These are phyloP conservation scores for Suricata suricatta DNA, from an alignment of 2,113 vertebrate species.

Conservation along the genomic window DNA sequence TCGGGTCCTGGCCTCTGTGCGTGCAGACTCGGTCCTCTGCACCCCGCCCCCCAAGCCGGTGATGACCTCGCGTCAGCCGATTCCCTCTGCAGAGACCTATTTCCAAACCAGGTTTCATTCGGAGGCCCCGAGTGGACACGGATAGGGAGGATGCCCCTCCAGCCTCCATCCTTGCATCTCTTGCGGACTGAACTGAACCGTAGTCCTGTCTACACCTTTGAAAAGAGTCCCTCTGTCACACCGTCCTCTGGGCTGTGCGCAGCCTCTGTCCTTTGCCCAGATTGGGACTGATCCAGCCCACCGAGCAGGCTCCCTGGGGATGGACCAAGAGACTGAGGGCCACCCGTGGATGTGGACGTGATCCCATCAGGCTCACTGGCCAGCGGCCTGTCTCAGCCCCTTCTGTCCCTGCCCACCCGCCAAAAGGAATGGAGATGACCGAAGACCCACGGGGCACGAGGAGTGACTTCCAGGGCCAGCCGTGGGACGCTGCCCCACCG, in stretches of 20 bases:
- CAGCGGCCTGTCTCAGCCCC: background rate
- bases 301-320: background rate
- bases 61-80: background rate
- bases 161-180: too few species aligned
- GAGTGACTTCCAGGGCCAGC: background rate
- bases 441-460: background rate
- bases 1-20: background rate
- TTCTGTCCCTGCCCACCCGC: background rate
- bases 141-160: background rate
- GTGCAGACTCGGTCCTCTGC: background rate
- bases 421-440: background rate
- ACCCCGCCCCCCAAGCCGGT: background rate
- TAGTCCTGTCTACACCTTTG: background rate
- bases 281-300: background rate
- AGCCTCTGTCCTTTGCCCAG: background rate
- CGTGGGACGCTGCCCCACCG: background rate
- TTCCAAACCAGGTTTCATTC: background rate
- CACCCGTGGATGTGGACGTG: background rate
- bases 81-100: too few species aligned
- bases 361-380: background rate
- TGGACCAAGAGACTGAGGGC: background rate
- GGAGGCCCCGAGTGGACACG: background rate
- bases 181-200: background rate
- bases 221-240: background rate
- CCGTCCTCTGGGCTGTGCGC: rapidly evolving